Conservation (phyloP, 2,113 vertebrate genomes). For the Orycteropus afer region DNA sequence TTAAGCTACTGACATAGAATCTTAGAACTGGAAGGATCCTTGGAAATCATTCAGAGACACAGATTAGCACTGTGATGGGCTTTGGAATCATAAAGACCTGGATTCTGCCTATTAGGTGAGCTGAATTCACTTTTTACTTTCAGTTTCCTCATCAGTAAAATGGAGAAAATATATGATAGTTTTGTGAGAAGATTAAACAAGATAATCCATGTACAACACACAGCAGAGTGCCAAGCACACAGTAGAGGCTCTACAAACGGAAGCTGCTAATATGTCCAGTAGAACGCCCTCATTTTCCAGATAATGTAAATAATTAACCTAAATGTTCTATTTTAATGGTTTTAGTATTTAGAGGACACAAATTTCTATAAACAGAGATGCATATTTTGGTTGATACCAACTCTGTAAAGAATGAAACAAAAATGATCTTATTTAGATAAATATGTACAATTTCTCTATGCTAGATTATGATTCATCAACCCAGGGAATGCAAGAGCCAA, state of each 20-base stretch:
- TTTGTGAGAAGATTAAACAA: not conserved
- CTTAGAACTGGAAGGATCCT: not conserved
- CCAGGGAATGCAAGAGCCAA: not conserved
- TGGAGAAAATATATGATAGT: not conserved
- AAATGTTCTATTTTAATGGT: slow-evolving; percentile 3
- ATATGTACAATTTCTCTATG: not conserved
- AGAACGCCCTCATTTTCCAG: not conserved
- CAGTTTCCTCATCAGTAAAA: not conserved
- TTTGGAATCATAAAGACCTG: not conserved
- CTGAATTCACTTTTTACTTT: not conserved
- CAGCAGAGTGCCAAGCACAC: not conserved
- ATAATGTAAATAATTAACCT: not conserved
- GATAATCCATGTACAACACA: not conserved
- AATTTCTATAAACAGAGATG: not conserved
- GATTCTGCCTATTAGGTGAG: not conserved
- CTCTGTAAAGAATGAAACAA: slow-evolving; percentile 4
- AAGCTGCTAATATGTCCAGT: not conserved
- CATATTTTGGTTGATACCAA: not conserved
- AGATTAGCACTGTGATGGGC: not conserved
- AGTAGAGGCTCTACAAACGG: not conserved
- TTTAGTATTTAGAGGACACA: slow-evolving; percentile 11
- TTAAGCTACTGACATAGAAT: not conserved
- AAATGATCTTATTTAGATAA: slow-evolving; percentile 16
- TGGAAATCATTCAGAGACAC: not conserved
- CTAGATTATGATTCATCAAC: not conserved